A percentile compares a stretch with the other conserved stretches of the same genome.
Conservation (phyloP, 2,797 vertebrate species). For the Pangasius larnaudii region DNA sequence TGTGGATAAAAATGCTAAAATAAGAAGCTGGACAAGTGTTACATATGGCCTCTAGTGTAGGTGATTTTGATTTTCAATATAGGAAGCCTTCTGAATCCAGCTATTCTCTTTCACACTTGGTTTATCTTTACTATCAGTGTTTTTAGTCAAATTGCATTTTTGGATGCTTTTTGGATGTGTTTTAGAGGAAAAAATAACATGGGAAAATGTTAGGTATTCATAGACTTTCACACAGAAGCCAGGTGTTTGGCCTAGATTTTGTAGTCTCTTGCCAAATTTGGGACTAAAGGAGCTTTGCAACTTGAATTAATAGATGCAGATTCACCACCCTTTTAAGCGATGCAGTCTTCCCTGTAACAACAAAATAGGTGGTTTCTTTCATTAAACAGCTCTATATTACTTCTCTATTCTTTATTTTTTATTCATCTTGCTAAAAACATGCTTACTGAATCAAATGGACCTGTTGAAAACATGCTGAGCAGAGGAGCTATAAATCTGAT, state of each 20-base stretch:
- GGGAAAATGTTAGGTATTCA: constrained; percentile 60
- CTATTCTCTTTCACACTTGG: constrained; percentile 26
- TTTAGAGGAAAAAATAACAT: constrained; percentile 37
- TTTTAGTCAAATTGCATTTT: constrained; percentile 59
- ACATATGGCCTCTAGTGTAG: constrained; percentile 53
- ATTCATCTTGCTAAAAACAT: not conserved
- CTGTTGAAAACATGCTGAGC: not conserved
- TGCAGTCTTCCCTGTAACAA: constrained; percentile 62
- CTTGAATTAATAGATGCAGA: constrained; percentile 59
- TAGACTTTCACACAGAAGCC: constrained; percentile 65
- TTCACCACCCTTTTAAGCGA: constrained; percentile 67
- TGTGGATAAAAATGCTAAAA: constrained; percentile 59
- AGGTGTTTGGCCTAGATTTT: constrained; percentile 73
- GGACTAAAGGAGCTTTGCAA: constrained; percentile 64
- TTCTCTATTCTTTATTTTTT: constrained; percentile 52
- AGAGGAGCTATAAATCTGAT: not conserved
- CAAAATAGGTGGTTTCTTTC: constrained; percentile 62
- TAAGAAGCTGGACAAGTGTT: constrained; percentile 61
- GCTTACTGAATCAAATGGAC: not conserved
- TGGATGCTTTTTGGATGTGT: constrained; percentile 36
- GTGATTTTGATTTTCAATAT: constrained; percentile 55
- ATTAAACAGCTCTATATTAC: constrained; percentile 65
- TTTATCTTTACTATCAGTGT: constrained; percentile 37
- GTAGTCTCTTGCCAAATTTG: constrained; percentile 71
- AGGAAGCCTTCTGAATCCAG: constrained; percentile 47